Base-by-base conservation (phyloP, 2,888 invertebrate species). In the Opisthograptis luteolata region DNA sequence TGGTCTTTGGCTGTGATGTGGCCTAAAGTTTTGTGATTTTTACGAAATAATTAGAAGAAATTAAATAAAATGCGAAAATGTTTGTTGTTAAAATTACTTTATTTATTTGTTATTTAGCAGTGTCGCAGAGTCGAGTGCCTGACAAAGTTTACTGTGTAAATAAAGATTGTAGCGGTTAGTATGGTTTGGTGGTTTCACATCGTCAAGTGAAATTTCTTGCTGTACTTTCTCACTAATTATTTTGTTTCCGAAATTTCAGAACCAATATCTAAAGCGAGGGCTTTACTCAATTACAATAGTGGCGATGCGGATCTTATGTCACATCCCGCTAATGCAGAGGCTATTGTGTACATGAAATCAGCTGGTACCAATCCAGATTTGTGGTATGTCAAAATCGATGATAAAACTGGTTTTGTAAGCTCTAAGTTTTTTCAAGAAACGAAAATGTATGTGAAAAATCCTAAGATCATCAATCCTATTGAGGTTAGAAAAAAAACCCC, bases 121-220 rank as follows among this genome's bases (percentile, higher is more conserved):
- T 76, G 48, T 75, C 76, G 60, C 70, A 83, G 48, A 82, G 90
- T 72, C 81, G 87, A 81, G 84, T 93, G 69, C 94, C 95, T 44
- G 93, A 95, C 75, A 93, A 93, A 82, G 92, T 94, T 70, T 84
- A 92, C 73, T 96, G 96, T 92, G 94, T 89, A 64, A 93, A 96
- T 86, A 81, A 90, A 78, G 82, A 93, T 75, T 96, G 96, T 82
- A 91, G 92, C 82, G 92, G 96, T 96, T 88, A 83, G 82, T 76
- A 47, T 31, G n/a, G n/a, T n/a, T 17, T 17, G 5, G 17, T 5
- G 41, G 45, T 52, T 50, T 50, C 30, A 56, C 42, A 52, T 42
- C 48, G 56, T 55, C 43, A 53, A 46, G 39, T 60, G 31, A 35
- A 43, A 45, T 55, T 50, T 40, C 42, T 49, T 25, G 55, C 64